Base-by-base conservation (phyloP, 2,797 vertebrate genomes). In the Brachyalestes nurse region DNA sequence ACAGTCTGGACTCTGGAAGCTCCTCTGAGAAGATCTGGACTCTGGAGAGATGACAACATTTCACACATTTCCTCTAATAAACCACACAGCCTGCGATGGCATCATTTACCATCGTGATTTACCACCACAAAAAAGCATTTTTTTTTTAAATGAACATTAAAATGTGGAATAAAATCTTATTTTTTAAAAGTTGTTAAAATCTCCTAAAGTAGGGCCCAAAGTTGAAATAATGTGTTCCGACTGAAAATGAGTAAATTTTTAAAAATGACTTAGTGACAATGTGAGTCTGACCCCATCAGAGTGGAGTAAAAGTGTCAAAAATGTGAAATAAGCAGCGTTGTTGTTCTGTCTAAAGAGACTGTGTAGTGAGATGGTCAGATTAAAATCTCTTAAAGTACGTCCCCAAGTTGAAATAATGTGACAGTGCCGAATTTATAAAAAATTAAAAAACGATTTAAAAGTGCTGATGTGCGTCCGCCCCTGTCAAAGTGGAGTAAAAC, bases 381-480 rank as follows among this genome's bases (percentile, higher is more conserved):
- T 10, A 49, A 49, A 49, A 12, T 13, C 47, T 49, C 34, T 58
- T 70, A 51, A 90, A 81, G 47, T 49, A 49, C 6, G 42, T 6
- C 5, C 42, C 42, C 25, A 72, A 71, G 28, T 64, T 65, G 21
- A 23, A 82, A 28, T 28, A 28, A 28, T 28, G 28, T 28, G 28
- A 28, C 28, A 28, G 28, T 1, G 28, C 28, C 3, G 28, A 28
- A 28, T 28, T 28, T 28, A 28, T 28, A 28, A 28, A 28, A 28
- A 28, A 1, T 28, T 1, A 28, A 28, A 28, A 28, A 28, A 28
- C 28, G 28, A 28, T 28, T 58, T 53, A 45, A 45, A 17, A 19
- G 40, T 73, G 23, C 0, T 45, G 69, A 70, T 70, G 17, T 23
- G 21, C 2, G 25, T 45, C 21, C 8, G 55, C 73, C 13, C 51